Conservation (phyloP, 2,797 vertebrate genomes). For the Buphagus erythrorhynchus region DNA sequence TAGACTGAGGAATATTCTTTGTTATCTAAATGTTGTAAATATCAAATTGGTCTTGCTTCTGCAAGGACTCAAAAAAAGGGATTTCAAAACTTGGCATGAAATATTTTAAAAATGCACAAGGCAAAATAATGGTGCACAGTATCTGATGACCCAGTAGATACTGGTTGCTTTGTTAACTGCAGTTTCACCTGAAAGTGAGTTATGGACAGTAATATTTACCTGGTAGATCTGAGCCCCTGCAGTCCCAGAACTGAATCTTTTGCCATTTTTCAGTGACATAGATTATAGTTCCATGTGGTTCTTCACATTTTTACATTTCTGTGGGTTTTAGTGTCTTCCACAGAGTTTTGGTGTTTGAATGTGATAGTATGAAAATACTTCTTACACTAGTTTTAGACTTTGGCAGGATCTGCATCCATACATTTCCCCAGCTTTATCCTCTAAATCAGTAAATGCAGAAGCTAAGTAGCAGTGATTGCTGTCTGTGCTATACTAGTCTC, state of each 20-base stretch:
- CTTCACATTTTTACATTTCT: conserved; percentile 23
- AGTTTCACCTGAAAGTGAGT: conserved; percentile 69
- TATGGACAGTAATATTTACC: conserved; percentile 59
- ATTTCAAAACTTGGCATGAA: conserved; percentile 48
- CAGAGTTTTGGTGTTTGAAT: not conserved
- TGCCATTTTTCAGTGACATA: conserved; percentile 6
- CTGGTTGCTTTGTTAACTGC: conserved; percentile 63
- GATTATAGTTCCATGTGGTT: conserved; percentile 11
- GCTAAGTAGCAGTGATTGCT: not conserved
- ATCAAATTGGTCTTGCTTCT: conserved; percentile 8
- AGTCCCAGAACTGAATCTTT: conserved; percentile 44
- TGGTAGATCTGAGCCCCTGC: conserved; percentile 60
- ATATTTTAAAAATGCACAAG: conserved; percentile 48
- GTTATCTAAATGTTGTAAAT: conserved; percentile 31
- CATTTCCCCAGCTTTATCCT: not conserved
- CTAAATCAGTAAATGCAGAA: not conserved
- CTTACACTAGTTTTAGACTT: not conserved
- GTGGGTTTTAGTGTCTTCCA: conserved; percentile 5
- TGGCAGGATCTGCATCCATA: not conserved
- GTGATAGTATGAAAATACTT: not conserved
- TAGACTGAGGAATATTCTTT: conserved; percentile 6
- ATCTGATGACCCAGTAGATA: conserved; percentile 60
- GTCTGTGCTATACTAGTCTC: not conserved
- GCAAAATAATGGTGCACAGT: conserved; percentile 40
- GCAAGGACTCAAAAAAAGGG: not conserved